phyloP scores from a whole-genome alignment of 2,888 invertebrate genomes.

The Rugalucina vietnamica region DNA sequence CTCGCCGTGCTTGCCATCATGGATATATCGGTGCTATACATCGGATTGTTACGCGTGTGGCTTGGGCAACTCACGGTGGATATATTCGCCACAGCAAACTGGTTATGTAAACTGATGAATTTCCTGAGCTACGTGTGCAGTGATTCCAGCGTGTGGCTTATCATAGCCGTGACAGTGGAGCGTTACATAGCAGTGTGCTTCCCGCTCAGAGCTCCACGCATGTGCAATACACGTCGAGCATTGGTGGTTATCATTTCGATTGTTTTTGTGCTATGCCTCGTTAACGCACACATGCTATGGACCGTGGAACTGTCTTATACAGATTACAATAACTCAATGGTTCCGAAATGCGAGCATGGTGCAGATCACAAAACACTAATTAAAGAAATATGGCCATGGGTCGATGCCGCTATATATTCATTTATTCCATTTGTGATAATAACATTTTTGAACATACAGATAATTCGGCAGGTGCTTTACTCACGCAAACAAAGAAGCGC shows the following conservation, averaged over 20 bases:
- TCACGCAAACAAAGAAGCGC: conserved; percentile 63
- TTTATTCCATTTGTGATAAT: conserved; percentile 80
- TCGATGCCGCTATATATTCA: conserved; percentile 81
- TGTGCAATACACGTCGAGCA: conserved; percentile 74
- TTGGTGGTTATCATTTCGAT: conserved; percentile 71
- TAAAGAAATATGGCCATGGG: conserved; percentile 81
- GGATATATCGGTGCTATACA: conserved; percentile 81
- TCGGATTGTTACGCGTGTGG: conserved; percentile 82
- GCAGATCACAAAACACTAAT: conserved; percentile 61
- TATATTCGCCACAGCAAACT: conserved; percentile 72
- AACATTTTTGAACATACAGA: conserved; percentile 78
- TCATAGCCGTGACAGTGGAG: conserved; percentile 82
- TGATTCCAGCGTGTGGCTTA: conserved; percentile 82
- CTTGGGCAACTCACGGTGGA: conserved; percentile 78
- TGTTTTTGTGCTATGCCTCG: conserved; percentile 69
- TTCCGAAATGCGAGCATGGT: conserved; percentile 65
- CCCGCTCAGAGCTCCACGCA: conserved; percentile 78
- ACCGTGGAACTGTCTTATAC: conserved; percentile 71
- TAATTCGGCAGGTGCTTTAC: conserved; percentile 78
- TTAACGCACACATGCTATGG: conserved; percentile 81
- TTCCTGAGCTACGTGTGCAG: conserved; percentile 79
- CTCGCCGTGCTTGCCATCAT: conserved; percentile 80
- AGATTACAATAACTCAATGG: conserved; percentile 53
- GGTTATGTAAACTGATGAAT: conserved; percentile 79
- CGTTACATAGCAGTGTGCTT: conserved; percentile 81